Base-by-base conservation (phyloP, 2,888 invertebrate genomes). In the Odontocolon sp. region DNA sequence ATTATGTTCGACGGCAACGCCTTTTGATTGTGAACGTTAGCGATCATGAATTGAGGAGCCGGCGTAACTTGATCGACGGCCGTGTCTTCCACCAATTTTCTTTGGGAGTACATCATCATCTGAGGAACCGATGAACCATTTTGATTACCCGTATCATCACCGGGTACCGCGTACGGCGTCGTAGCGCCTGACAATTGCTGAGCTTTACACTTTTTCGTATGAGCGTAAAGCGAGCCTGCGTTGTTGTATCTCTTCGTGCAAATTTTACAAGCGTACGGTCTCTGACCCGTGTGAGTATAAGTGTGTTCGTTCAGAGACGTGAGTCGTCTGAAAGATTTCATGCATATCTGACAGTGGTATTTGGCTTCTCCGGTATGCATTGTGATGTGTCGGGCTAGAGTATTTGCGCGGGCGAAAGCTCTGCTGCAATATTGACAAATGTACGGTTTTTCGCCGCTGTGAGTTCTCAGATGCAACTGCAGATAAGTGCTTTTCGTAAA, bases 291-390 rank as follows among this genome's bases (percentile, higher is more conserved):
- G 42, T 89, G 89, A 6, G 89, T 89, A 21, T 88, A 89, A 0
- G 87, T 89, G 40, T 89, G 89, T 59, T 89, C 89, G 50, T 89
- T 89, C 8, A 89, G 77, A 0, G 89, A 89, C 3, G 88, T 89
- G 40, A 89, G 77, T 33, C 89, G 80, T 69, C 89, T 83, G 61
- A 89, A 89, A 0, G 88, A 88, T 57, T 89, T 89, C 77, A 82
- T 84, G 73, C 89, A 89, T 59, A 89, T 87, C 68, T 88, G 86
- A 75, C 89, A 89, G 50, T 88, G 87, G 79, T 89, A 89, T 57
- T 89, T 89, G 0, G 89, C 89, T 47, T 89, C 89, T 1, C 89
- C 89, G 2, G 89, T 89, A 28, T 89, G 89, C 88, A 89, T 88
- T 1, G 89, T 89, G 64, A 89, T 87, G 56, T 89, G 89, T n/a